Evolutionary conservation across 1,140 invertebrate species (phyloP), one percentile per base, ranked within the genome.

Genomic region (Cydia splendana): DNA sequence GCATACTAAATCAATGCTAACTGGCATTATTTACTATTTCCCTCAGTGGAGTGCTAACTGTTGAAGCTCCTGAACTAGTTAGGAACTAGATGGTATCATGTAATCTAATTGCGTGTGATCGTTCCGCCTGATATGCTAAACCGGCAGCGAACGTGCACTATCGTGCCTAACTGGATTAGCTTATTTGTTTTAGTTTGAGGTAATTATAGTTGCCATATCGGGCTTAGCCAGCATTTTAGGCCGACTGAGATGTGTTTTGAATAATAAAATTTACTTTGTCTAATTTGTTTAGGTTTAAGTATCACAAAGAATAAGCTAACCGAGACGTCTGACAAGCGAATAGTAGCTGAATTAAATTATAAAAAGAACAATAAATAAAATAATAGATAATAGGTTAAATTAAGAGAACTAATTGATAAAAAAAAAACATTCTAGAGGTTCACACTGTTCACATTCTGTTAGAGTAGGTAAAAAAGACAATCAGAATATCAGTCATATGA

Each of bases 161-260:
- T 51, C 48, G 48, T 51, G 15, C 57, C n/a, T 62, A 24, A 24
- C 57, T 24, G 18, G 57, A 62, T 62, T 62, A 62, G 53, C 53
- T 57, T 62, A 62, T 62, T 62, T 62, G 57, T 62, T 62, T 62
- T 62, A 62, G 57, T 62, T 57, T 62, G 2, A 62, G 7, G 57
- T 62, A 62, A 62, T 62, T 62, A 62, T 62, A 12, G 15, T 9
- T 12, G 57, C 57, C 57, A 12, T 62, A 62, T 62, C 4, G 20
- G 57, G 20, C 7, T 62, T 62, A 2, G n/a, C 18, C 18, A 18
- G 15, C 53, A 24, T 20, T 62, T 12, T 24, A 10, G 57, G 1
- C 9, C 2, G 5, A 2, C 53, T 57, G 57, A n/a, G 18, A 62
- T 24, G 57, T 20, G 57, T 24, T 20, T 62, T 62, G 57, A 62